These are phyloP conservation scores for Leptinotarsa juncta DNA, from an alignment of 2,888 invertebrate genomes.

Conservation along the genomic window DNA sequence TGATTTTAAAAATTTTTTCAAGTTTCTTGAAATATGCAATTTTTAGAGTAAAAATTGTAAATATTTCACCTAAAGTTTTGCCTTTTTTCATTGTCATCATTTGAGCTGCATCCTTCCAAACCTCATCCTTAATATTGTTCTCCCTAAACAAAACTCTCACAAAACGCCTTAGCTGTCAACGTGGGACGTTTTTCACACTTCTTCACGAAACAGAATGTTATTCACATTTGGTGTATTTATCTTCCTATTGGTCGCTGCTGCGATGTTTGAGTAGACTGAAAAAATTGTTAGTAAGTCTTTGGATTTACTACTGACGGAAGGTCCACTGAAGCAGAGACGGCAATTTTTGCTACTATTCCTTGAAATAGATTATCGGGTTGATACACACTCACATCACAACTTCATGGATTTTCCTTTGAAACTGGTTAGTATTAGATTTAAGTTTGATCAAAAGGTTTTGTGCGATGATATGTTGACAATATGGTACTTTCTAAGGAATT, in stretches of 20 bases:
- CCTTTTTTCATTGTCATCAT: conserved; percentile 5
- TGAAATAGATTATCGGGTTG: conserved; percentile 51
- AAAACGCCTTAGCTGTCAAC: conserved; percentile 26
- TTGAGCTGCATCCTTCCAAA: conserved; percentile 19
- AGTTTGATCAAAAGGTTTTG: conserved; percentile 2
- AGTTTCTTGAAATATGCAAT: too few relatives aligned
- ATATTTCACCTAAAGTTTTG: too few relatives aligned
- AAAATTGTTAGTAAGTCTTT: conserved; percentile 30
- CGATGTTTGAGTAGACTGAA: conserved; percentile 53
- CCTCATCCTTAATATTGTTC: conserved; percentile 24
- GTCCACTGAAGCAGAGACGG: conserved; percentile 62
- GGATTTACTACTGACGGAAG: conserved; percentile 51
- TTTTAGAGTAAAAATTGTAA: too few relatives aligned
- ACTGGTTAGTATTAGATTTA: conserved; percentile 57
- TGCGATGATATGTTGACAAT: conserved; percentile 5
- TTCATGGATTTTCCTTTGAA: conserved; percentile 58
- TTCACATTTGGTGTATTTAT: conserved; percentile 53
- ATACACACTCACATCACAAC: conserved; percentile 54
- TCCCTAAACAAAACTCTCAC: conserved; percentile 21
- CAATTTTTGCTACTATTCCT: conserved; percentile 56
- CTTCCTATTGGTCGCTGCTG: conserved; percentile 59
- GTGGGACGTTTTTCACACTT: conserved; percentile 35
- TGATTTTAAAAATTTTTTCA: too few relatives aligned
- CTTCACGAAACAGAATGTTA: conserved; percentile 53
- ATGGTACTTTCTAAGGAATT: conserved; percentile 10